These are phyloP conservation scores for Temnothorax unifasciatus DNA, from an alignment of 2,888 invertebrate species.

Conservation along the genomic window DNA sequence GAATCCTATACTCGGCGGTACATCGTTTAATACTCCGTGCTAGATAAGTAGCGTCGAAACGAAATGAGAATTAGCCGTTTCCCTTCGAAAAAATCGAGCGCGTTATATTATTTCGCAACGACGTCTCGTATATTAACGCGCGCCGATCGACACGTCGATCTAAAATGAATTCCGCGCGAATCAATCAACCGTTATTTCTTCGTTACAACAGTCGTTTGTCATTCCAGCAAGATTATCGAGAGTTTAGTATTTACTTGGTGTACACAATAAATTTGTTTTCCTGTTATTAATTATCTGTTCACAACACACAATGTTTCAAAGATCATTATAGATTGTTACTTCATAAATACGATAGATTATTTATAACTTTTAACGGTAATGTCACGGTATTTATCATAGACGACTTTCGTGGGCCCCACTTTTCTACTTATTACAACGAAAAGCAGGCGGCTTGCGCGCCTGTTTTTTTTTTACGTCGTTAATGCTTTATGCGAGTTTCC, in stretches of 20 bases:
- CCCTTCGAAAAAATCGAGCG: conserved; percentile 40
- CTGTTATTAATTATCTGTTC: conserved; percentile 54
- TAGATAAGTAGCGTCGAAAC: conserved; percentile 42
- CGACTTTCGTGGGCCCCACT: conserved; percentile 83
- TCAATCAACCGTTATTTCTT: conserved; percentile 57
- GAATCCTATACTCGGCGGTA: conserved; percentile 41
- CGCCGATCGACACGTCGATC: neutral
- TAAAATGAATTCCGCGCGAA: conserved; percentile 2
- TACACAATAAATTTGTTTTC: conserved; percentile 69
- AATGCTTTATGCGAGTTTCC: conserved; percentile 65
- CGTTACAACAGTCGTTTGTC: neutral
- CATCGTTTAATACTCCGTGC: conserved; percentile 42
- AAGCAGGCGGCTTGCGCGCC: conserved; percentile 74
- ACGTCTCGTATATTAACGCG: neutral
- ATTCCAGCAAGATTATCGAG: conserved; percentile 51
- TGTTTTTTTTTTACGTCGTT: conserved; percentile 66
- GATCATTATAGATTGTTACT: conserved; percentile 69
- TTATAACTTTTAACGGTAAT: conserved; percentile 67
- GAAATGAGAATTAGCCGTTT: conserved; percentile 43
- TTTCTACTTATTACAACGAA: conserved; percentile 79
- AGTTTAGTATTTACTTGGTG: conserved; percentile 56
- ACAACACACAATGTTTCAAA: conserved; percentile 71
- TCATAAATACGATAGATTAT: conserved; percentile 74
- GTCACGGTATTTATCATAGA: conserved; percentile 72
- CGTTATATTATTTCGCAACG: neutral